Base-by-base conservation (phyloP, 2,888 invertebrate species). In the Chrysolina americana region DNA sequence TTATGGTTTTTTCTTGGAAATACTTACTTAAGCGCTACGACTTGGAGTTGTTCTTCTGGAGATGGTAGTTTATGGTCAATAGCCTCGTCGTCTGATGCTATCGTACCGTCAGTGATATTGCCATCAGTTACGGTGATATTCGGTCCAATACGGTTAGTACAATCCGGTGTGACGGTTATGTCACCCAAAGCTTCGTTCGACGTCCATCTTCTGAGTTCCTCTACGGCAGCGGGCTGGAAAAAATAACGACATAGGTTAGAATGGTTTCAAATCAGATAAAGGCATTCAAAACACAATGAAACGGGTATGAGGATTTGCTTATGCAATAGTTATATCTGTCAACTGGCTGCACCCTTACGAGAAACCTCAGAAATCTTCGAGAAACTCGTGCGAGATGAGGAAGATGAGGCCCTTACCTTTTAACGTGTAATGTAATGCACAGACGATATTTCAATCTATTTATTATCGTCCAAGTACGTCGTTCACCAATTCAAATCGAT, bases 41-140 rank as follows among this genome's bases (percentile, higher is more conserved):
- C 93, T 88, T 94, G 92, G 80, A 95, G 91, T 89, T 95, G 95
- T 88, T 96, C 96, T 87, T 95, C 95, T 48, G 96, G 96, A 80
- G 96, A 95, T 65, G 96, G 96, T 84, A 96, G 90, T 87, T 94
- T 92, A 89, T 96, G 95, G 89, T 96, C 95, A 82, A 95, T 92
- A 81, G 93, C 94, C 87, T 93, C 93, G 82, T 92, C 92, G 70
- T 92, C 91, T 2, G 92, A 91, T 15, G 90, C 85, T 66, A 89
- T 85, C 70, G 89, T 88, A 47, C 89, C 87, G 77, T 87, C 91
- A 2, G 90, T 89, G 81, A 88, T 87, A 76, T 88, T 87, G n/a
- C 90, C 91, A 47, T 91, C 89, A 78, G 89, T 90, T 81, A 89
- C 89, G 44, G 76, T 75, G 68, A 62, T 66, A 41, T 74, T 74